A percentile compares a stretch with the other conserved stretches of the same genome.
Conservation (phyloP, 2,888 invertebrate species). For the Petrophora chlorosata region DNA sequence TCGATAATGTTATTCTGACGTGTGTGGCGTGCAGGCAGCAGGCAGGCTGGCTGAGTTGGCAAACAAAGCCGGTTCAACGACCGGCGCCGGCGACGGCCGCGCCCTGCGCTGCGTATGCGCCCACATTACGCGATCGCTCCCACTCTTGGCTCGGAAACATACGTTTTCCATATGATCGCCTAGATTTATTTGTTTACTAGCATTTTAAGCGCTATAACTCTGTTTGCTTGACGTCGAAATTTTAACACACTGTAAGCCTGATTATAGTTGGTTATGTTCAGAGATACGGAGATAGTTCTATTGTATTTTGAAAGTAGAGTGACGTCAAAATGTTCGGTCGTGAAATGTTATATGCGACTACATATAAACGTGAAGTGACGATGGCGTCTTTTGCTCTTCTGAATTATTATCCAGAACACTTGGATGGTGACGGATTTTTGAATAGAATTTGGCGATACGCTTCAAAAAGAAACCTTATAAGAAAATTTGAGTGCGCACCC, state of each 20-base stretch:
- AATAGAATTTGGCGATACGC: neutral
- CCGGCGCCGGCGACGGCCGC: conserved; percentile 66
- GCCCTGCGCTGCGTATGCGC: conserved; percentile 65
- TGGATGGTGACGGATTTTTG: too few species aligned
- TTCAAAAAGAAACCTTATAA: neutral
- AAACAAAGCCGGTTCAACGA: conserved; percentile 82
- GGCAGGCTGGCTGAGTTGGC: conserved; percentile 81
- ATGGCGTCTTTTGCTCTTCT: too few species aligned
- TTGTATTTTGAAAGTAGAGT: too few species aligned
- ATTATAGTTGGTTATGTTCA: too few species aligned
- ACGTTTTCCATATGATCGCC: conserved; percentile 14
- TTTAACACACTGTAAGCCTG: too few species aligned
- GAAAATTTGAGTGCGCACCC: neutral
- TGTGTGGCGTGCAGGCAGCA: conserved; percentile 62
- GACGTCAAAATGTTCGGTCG: too few species aligned
- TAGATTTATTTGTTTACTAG: neutral
- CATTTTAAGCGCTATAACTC: neutral
- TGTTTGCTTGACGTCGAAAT: too few species aligned
- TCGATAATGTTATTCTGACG: conserved; percentile 67
- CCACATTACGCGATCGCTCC: conserved; percentile 42
- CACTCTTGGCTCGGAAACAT: conserved; percentile 25
- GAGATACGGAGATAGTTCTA: too few species aligned
- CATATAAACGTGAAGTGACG: too few species aligned
- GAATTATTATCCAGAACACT: too few species aligned
- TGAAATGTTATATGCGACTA: too few species aligned